Conservation (phyloP, 2,797 vertebrate species). For the Botia kubotai region DNA sequence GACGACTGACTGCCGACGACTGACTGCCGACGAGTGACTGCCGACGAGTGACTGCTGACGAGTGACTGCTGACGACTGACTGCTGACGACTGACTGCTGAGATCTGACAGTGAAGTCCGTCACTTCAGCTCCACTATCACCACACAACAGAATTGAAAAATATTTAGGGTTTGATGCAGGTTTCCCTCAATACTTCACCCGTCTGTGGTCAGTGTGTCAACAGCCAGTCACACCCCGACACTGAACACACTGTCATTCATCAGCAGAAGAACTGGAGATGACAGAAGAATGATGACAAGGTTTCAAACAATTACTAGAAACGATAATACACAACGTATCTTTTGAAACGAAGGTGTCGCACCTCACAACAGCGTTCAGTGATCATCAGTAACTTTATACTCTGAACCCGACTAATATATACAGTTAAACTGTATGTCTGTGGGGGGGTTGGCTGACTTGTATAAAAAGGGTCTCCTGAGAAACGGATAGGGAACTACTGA, state of each 20-base stretch:
- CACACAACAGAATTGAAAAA: not conserved
- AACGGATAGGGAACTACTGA: too few relatives aligned
- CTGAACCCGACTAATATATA: too few relatives aligned
- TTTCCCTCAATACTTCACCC: not conserved
- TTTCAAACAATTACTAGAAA: too few relatives aligned
- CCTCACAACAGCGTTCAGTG: too few relatives aligned
- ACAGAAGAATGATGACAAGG: not conserved
- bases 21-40: too few relatives aligned
- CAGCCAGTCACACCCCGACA: not conserved
- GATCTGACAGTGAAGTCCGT: not conserved
- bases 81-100: not conserved
- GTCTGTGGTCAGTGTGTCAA: not conserved
- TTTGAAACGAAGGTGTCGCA: too few relatives aligned
- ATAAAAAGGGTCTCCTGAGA: too few relatives aligned
- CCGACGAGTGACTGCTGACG: not conserved
- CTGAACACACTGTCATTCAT: not conserved
- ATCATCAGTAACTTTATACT: too few relatives aligned
- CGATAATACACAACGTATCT: too few relatives aligned
- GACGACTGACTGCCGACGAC: not conserved
- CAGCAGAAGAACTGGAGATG: not conserved
- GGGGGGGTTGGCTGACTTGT: too few relatives aligned
- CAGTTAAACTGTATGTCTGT: too few relatives aligned
- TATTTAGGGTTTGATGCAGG: not conserved
- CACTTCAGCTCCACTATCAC: not conserved
- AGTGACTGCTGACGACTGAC: not conserved